phyloP scores from a whole-genome alignment of 2,797 vertebrate genomes.

The Lagodon rhomboides region DNA sequence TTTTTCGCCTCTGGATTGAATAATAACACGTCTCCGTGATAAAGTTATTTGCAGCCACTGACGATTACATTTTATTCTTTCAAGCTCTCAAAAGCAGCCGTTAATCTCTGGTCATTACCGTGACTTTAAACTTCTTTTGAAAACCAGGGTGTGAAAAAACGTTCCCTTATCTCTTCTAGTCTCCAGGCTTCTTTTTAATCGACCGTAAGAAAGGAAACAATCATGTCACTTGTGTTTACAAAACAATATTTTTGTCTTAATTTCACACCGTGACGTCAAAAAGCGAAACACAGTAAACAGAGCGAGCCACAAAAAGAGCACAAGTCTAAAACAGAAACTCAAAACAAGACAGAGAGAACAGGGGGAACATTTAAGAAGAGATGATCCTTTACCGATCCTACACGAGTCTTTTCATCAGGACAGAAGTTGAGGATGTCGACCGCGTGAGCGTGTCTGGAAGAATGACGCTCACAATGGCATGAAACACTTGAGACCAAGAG shows the following conservation, averaged over 20 bases:
- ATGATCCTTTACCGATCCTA: too few species aligned
- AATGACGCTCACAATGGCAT: too few species aligned
- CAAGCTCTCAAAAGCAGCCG: conserved; percentile 25
- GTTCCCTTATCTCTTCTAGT: conserved; percentile 2
- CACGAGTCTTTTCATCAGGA: too few species aligned
- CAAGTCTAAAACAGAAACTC: too few species aligned
- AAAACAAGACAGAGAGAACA: too few species aligned
- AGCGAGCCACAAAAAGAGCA: too few species aligned
- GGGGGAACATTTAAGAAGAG: too few species aligned
- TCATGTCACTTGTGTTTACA: conserved; percentile 4
- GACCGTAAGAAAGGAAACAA: conserved; percentile 9
- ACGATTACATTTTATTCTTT: conserved; percentile 16
- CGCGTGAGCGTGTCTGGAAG: too few species aligned
- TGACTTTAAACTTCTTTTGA: conserved; percentile 13
- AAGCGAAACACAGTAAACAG: background rate
- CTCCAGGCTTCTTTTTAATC: conserved; percentile 7
- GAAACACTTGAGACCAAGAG: too few species aligned
- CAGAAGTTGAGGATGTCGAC: too few species aligned
- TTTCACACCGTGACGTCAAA: background rate
- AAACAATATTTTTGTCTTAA: background rate
- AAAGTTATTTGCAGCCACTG: conserved; percentile 19
- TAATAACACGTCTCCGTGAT: conserved; percentile 33
- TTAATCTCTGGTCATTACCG: conserved; percentile 26
- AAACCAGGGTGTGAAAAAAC: conserved; percentile 1
- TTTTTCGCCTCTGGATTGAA: conserved; percentile 32